phyloP scores from a whole-genome alignment of 2,113 vertebrate genomes.

The Callospermophilus lateralis region DNA sequence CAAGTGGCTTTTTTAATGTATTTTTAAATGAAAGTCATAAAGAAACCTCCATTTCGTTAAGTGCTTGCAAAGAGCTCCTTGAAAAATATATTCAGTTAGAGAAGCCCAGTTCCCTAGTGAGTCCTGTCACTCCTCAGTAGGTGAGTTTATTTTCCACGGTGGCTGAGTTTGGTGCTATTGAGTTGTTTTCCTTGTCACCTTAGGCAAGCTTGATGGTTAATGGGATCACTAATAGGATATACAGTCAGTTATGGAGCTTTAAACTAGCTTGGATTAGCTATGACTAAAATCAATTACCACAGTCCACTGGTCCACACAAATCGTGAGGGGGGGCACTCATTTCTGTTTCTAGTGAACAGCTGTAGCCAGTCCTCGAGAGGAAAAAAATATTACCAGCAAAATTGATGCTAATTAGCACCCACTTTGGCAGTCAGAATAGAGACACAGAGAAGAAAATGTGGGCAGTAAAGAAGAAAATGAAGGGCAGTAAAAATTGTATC shows the following conservation, averaged over 20 bases:
- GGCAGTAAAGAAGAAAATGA: no score
- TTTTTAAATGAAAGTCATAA: slow-evolving; percentile 86
- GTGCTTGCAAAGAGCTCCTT: slow-evolving; percentile 70
- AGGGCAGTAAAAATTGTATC: slow-evolving; percentile 59
- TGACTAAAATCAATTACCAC: slow-evolving; percentile 80
- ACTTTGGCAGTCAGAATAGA: slow-evolving; percentile 71
- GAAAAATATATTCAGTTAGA: slow-evolving; percentile 61
- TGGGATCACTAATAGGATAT: slow-evolving; percentile 71
- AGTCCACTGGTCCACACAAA: slow-evolving; percentile 66
- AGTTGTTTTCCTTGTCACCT: slow-evolving; percentile 80
- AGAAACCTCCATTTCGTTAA: slow-evolving; percentile 83
- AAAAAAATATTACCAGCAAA: slow-evolving; percentile 66
- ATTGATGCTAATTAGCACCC: slow-evolving; percentile 76
- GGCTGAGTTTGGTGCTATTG: slow-evolving; percentile 62
- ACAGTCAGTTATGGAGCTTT: slow-evolving; percentile 69
- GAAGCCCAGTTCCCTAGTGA: slow-evolving; percentile 64
- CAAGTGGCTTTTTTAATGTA: slow-evolving; percentile 81
- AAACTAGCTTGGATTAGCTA: slow-evolving; percentile 76
- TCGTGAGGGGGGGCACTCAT: not conserved
- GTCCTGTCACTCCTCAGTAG: slow-evolving; percentile 71
- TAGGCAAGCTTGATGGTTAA: slow-evolving; percentile 75
- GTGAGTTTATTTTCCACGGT: slow-evolving; percentile 81
- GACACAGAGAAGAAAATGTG: slow-evolving; percentile 55
- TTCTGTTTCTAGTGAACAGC: slow-evolving; percentile 65
- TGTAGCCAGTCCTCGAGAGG: slow-evolving; percentile 62